phyloP scores from a whole-genome alignment of 2,888 invertebrate species.

The Philopedon plagiatum region DNA sequence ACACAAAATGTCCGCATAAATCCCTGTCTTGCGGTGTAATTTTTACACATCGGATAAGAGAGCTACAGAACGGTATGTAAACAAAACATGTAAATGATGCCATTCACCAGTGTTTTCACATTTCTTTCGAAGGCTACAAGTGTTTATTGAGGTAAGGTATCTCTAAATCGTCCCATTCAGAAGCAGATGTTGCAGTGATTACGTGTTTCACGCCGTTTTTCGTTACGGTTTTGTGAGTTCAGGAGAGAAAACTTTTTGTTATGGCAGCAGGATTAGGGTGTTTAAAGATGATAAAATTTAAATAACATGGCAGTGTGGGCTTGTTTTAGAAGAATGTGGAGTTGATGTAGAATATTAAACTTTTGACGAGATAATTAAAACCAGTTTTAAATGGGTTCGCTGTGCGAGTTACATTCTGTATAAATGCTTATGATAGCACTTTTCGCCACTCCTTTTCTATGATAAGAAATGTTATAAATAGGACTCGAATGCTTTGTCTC shows the following conservation, averaged over 20 bases:
- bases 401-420: too few species aligned
- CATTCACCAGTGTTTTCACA: conserved; percentile 40
- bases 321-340: not conserved
- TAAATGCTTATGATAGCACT: too few species aligned
- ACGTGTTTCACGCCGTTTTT: conserved; percentile 55
- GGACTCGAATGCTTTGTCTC: too few species aligned
- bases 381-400: too few species aligned
- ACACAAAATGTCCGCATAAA: conserved; percentile 37
- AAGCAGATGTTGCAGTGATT: conserved; percentile 56
- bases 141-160: conserved; percentile 57
- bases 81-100: conserved; percentile 48
- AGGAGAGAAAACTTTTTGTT: conserved; percentile 12
- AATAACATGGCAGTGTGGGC: not conserved
- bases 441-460: too few species aligned
- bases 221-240: conserved; percentile 27
- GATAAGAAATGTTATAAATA: too few species aligned
- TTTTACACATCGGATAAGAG: conserved; percentile 40
- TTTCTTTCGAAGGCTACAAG: conserved; percentile 52
- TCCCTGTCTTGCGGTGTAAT: conserved; percentile 35
- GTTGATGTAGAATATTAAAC: not conserved
- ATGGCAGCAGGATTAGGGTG: not conserved
- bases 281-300: conserved; percentile 14
- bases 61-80: conserved; percentile 35
- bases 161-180: conserved; percentile 57
- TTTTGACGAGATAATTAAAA: too few species aligned